phyloP scores from a whole-genome alignment of 2,113 vertebrate species.

The Xerus inauris region DNA sequence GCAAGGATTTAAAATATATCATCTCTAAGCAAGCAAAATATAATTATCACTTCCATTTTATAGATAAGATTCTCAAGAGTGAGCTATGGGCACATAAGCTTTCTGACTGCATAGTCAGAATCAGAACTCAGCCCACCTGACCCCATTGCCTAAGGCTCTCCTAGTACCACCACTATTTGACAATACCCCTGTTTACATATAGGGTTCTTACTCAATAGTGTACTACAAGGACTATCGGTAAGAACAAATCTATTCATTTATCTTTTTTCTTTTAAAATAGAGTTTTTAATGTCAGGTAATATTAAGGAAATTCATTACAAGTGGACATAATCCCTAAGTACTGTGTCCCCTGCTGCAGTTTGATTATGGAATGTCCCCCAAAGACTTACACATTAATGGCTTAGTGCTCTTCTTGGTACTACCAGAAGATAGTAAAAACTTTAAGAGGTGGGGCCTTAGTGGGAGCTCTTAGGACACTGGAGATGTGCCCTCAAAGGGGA shows the following conservation, averaged over 20 bases:
- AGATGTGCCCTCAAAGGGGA: neutral
- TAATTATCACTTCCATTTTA: neutral
- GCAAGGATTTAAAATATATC: neutral
- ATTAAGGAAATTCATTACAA: constrained; percentile 34
- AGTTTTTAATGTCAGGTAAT: neutral
- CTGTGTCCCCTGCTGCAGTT: neutral
- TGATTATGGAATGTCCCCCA: neutral
- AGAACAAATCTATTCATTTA: neutral
- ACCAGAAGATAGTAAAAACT: too few relatives aligned
- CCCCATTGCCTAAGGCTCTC: neutral
- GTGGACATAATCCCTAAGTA: neutral
- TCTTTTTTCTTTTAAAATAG: constrained; percentile 5
- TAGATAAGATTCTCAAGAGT: neutral
- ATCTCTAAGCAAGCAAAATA: neutral
- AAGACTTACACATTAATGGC: neutral
- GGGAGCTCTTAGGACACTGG: neutral
- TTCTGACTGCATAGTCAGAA: neutral
- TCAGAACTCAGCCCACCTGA: neutral
- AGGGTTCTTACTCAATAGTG: neutral
- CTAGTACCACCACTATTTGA: neutral
- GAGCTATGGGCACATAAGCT: neutral
- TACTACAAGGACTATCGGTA: neutral
- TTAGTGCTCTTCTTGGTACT: neutral
- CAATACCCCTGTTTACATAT: too few relatives aligned
- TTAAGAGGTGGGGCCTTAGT: neutral